A percentile compares a stretch with the other conserved stretches of the same genome.
Evolutionary conservation across 2,888 invertebrate species (phyloP).

Genomic region (Schrankia costaestrigalis): DNA sequence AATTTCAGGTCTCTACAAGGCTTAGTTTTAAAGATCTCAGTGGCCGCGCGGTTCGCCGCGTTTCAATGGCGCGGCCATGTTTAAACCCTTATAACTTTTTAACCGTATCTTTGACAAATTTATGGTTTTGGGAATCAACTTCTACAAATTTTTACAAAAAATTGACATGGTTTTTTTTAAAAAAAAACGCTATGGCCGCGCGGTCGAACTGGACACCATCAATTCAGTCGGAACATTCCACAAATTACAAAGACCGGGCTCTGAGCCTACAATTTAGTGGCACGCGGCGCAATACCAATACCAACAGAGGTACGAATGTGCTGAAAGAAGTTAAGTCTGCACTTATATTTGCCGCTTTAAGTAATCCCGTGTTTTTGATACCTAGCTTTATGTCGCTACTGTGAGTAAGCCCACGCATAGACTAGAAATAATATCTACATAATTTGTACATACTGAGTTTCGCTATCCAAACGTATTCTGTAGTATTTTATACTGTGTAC

Average conservation of each 20-base stretch:
- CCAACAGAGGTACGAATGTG: slow-evolving; percentile 34
- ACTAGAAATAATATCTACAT: neutral
- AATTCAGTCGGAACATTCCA: slow-evolving; percentile 24
- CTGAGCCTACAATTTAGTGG: slow-evolving; percentile 37
- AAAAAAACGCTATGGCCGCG: no score
- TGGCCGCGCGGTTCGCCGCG: no score
- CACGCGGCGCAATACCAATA: slow-evolving; percentile 34
- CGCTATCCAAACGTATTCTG: neutral
- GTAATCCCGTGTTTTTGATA: slow-evolving; percentile 19
- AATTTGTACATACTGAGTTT: neutral
- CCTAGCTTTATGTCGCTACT: slow-evolving; percentile 6
- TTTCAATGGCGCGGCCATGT: no score
- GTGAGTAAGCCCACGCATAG: slow-evolving; percentile 3
- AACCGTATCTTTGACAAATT: no score
- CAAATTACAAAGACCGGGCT: slow-evolving; percentile 28
- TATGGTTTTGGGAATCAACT: no score
- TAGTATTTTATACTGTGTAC: slow-evolving; percentile 9
- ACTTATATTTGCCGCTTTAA: slow-evolving; percentile 23
- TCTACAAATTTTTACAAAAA: no score
- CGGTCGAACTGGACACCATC: no score
- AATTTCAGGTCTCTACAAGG: no score
- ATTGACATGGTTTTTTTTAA: no score
- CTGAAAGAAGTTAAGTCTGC: slow-evolving; percentile 40
- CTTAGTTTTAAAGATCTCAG: no score
- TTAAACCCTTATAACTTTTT: no score